Percentiles rank a stretch among this genome's conserved stretches.
Conservation (phyloP, 2,113 vertebrate genomes). For the Platysternon megacephalum region DNA sequence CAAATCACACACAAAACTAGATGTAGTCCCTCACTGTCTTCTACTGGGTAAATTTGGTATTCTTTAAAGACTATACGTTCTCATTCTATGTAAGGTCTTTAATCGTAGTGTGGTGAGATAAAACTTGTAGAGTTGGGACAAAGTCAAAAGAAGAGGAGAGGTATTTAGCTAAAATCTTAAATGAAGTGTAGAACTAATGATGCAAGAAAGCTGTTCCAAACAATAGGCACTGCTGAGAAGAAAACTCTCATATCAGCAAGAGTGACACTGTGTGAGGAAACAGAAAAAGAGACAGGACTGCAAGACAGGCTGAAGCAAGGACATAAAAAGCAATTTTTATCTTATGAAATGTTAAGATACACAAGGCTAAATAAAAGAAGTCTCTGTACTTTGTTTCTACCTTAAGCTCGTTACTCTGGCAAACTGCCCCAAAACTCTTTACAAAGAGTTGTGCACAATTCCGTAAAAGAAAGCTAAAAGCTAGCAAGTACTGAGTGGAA, state of each 20-base stretch:
- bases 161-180: background rate
- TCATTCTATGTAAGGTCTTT: background rate
- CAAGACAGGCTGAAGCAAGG: background rate
- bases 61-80: background rate
- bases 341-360: rapidly evolving
- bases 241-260: background rate
- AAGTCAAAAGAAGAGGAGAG: background rate
- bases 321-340: background rate
- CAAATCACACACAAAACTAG: background rate
- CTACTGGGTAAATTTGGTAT: background rate
- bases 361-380: background rate
- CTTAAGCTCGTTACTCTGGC: background rate
- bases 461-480: background rate
- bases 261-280: background rate
- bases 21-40: background rate
- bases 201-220: background rate
- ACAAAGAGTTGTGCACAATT: rapidly evolving
- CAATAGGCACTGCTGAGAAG: background rate
- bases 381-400: background rate
- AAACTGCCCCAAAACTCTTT: rapidly evolving
- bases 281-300: background rate
- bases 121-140: background rate
- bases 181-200: background rate
- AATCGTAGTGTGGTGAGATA: no score
- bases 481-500: background rate